These are phyloP conservation scores for Apeltes quadracus DNA, from an alignment of 2,113 vertebrate species.

Conservation along the genomic window DNA sequence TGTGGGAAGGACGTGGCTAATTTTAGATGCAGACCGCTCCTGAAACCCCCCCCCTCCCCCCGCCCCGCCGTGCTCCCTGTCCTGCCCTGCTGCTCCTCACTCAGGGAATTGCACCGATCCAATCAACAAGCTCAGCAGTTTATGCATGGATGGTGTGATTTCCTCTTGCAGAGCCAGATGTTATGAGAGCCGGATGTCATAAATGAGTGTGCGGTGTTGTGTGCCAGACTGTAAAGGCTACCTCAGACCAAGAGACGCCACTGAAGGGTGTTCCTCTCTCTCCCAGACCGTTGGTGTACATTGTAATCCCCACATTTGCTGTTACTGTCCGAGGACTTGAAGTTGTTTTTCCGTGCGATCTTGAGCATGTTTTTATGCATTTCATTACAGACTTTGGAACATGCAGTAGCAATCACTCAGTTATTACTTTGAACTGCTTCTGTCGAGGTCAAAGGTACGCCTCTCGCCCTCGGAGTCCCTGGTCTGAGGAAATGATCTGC, in stretches of 20 bases:
- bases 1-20: conserved; percentile 1
- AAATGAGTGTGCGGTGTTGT: conserved; percentile 39
- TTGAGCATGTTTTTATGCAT: background rate
- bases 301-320: background rate
- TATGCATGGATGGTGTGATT: conserved; percentile 53
- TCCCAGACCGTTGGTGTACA: background rate
- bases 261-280: background rate
- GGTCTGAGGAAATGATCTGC: conserved; percentile 12
- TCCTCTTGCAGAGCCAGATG: conserved; percentile 46
- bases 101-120: conserved; percentile 37
- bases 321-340: background rate
- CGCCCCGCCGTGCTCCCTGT: background rate
- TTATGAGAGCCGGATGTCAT: conserved; percentile 61
- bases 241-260: background rate
- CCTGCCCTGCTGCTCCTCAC: background rate
- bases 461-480: background rate
- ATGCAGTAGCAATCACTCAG: background rate
- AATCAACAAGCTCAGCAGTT: conserved; percentile 60
- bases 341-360: background rate
- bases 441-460: background rate
- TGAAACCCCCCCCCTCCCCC: background rate
- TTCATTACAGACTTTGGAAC: background rate
- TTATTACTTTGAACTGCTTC: background rate
- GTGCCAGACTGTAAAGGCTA: conserved; percentile 7
- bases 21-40: conserved; percentile 10